These are phyloP conservation scores for Drosophila infuscata DNA, from an alignment of 2,888 invertebrate genomes.

Conservation along the genomic window DNA sequence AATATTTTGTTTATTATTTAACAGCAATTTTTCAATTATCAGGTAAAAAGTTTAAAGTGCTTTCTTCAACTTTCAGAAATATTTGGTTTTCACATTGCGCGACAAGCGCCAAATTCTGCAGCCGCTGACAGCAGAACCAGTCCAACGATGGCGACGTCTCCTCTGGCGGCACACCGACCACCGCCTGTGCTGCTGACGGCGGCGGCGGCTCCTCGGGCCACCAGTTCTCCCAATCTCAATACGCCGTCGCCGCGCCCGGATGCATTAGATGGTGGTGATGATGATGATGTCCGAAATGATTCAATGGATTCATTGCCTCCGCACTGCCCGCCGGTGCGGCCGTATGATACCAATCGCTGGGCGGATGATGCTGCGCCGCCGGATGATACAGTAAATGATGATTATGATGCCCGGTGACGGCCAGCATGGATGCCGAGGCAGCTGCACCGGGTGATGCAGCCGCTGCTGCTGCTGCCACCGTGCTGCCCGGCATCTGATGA, in stretches of 20 bases:
- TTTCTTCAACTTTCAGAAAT: conserved; percentile 79
- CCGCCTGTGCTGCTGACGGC: conserved; percentile 26
- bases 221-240: conserved; percentile 87
- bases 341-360: conserved; percentile 85
- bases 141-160: conserved; percentile 61
- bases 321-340: conserved; percentile 83
- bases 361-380: conserved; percentile 84
- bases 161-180: conserved; percentile 37
- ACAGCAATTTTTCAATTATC: conserved; percentile 81
- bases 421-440: conserved; percentile 81
- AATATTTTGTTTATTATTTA: conserved; percentile 45
- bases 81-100: conserved; percentile 80
- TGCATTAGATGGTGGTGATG: conserved; percentile 89
- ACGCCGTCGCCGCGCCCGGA: conserved; percentile 91
- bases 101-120: conserved; percentile 73
- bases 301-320: conserved; percentile 85
- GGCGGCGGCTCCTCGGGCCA: conserved; percentile 68
- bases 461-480: conserved; percentile 63
- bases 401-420: conserved; percentile 82
- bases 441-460: conserved; percentile 74
- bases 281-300: conserved; percentile 87
- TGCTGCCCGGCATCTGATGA: conserved; percentile 66
- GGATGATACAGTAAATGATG: conserved; percentile 85
- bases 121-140: conserved; percentile 72
- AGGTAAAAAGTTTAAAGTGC: conserved; percentile 78